Evolutionary conservation across 2,113 vertebrate species (phyloP).

Genomic region (Lepisosteus osseus): DNA sequence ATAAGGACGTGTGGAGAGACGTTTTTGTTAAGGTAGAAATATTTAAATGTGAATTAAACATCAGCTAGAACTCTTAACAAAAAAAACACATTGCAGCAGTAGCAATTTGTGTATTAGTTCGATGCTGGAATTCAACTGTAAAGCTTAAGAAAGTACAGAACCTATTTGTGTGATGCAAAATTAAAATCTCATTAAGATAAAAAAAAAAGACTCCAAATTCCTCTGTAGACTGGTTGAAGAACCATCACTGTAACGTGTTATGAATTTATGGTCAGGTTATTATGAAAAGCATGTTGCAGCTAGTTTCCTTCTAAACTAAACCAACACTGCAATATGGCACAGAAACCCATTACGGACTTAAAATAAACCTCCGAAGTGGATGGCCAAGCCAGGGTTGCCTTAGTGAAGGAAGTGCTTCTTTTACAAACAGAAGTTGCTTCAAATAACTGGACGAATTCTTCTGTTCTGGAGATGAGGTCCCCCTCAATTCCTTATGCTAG

Average conservation of each 20-base stretch:
- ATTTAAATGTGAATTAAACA: too few species aligned
- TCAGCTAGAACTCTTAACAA: too few species aligned
- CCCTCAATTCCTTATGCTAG: too few species aligned
- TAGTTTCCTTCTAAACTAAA: conserved; percentile 7
- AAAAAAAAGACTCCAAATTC: conserved; percentile 13
- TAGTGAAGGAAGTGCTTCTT: conserved; percentile 35
- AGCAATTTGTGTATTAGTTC: too few species aligned
- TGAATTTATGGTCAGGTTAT: conserved; percentile 21
- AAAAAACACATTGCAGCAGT: too few species aligned
- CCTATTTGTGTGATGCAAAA: too few species aligned
- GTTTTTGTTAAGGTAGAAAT: too few species aligned
- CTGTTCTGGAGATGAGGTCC: too few species aligned
- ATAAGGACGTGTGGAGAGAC: background rate
- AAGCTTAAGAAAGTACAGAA: too few species aligned
- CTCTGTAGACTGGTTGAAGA: conserved; percentile 4
- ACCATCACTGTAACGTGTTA: conserved; percentile 13
- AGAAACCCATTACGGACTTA: conserved; percentile 17
- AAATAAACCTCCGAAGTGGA: background rate
- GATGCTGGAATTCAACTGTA: too few species aligned
- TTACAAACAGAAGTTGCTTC: too few species aligned
- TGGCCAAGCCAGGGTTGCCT: conserved; percentile 37
- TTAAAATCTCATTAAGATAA: background rate
- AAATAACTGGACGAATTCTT: too few species aligned
- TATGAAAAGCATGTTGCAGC: conserved; percentile 17
- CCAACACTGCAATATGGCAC: conserved; percentile 14